Evolutionary conservation across 2,888 invertebrate genomes (phyloP), one percentile per base, ranked within the genome.

Genomic region (Pemphredon lugubris): DNA sequence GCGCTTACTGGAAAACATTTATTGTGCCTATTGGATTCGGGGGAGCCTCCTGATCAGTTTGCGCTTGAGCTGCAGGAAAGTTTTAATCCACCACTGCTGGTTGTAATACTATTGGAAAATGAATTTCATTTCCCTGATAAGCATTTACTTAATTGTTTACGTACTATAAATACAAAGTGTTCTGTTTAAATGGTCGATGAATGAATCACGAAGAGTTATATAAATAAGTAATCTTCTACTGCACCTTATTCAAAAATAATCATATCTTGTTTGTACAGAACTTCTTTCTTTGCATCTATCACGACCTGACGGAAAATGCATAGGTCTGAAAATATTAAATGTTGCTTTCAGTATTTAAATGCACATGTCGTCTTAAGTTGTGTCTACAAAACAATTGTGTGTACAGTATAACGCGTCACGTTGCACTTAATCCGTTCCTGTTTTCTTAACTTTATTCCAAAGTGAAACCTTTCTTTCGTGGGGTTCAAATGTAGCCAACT

Each of bases 281-380:
- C 21, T 30, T 30, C 21, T 23, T 55, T 34, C 47, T 60, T 72
- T 26, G 37, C 63, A 13, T 50, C 21, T 23, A 30, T 68, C 44
- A 37, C 11, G 44, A 68, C 54, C 26, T 16, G 50, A 39, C 16
- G 37, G 45, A 42, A 14, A 20, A 48, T 59, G 32, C n/a, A 14
- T 23, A 44, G 34, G 23, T 18, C 16, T 42, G 42, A 14, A 48
- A 57, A 44, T 14, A 30, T 65, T 55, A 63, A 73, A 45, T 64
- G 54, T 68, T 74, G 47, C 48, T 66, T n/a, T 60, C 59, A 72
- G 59, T 71, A 69, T 72, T 74, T 66, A 68, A 73, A 67, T 64
- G 55, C 75, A 66, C 63, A 54, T 75, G 40, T 75, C 58, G 47
- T 50, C 39, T 50, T 67, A 78, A 74, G 61, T 78, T 75, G 47